These are phyloP conservation scores for Pachyrhynchus sulphureomaculatus DNA, from an alignment of 1,140 invertebrate genomes.

Conservation along the genomic window DNA sequence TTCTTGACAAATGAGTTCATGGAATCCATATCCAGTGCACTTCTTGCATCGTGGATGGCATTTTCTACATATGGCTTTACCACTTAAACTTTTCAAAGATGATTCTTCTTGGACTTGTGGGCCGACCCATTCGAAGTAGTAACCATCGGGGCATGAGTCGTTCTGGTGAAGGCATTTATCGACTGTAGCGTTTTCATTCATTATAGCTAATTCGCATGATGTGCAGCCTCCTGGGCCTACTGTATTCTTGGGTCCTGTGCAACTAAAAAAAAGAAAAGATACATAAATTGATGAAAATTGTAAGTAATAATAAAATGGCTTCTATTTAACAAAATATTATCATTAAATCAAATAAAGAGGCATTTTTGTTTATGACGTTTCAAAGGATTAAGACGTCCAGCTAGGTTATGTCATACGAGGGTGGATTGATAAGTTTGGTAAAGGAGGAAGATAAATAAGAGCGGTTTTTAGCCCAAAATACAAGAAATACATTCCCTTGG, in stretches of 20 bases:
- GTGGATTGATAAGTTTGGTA: too few relatives aligned
- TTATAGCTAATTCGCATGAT: slow-evolving; percentile 86
- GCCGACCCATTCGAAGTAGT: slow-evolving; percentile 83
- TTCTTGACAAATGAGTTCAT: slow-evolving; percentile 79
- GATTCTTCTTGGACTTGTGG: slow-evolving; percentile 65
- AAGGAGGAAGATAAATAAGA: too few relatives aligned
- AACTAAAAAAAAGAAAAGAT: slow-evolving; percentile 55
- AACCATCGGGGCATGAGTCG: slow-evolving; percentile 79
- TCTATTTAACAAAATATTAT: too few relatives aligned
- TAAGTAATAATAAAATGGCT: too few relatives aligned
- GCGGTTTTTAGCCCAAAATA: too few relatives aligned
- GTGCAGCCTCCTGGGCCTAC: slow-evolving; percentile 82
- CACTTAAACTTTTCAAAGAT: slow-evolving; percentile 66
- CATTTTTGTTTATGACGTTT: too few relatives aligned
- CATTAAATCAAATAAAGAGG: too few relatives aligned
- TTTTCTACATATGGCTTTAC: slow-evolving; percentile 81
- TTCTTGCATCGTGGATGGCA: slow-evolving; percentile 89
- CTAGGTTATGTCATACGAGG: too few relatives aligned
- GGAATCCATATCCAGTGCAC: slow-evolving; percentile 86
- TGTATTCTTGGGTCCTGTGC: slow-evolving; percentile 82
- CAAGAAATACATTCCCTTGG: too few relatives aligned
- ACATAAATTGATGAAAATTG: too few relatives aligned
- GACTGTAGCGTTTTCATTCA: slow-evolving; percentile 64
- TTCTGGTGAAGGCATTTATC: slow-evolving; percentile 72
- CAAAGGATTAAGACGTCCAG: too few relatives aligned